A percentile compares a stretch with the other conserved stretches of the same genome.
phyloP scores from a whole-genome alignment of 2,113 vertebrate species.

The Phrynosoma blainvillii region DNA sequence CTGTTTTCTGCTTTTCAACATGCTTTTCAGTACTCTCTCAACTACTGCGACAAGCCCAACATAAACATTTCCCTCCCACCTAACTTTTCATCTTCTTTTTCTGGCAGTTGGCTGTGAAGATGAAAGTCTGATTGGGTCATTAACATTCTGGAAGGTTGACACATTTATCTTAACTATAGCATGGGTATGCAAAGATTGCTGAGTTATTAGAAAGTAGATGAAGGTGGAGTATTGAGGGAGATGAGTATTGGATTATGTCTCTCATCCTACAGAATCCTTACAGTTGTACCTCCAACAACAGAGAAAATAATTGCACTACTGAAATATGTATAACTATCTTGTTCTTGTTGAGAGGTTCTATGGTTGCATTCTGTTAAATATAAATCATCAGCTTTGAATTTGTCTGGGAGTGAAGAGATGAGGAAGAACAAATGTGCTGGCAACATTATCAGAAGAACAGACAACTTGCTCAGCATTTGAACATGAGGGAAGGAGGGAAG shows the following conservation, averaged over 20 bases:
- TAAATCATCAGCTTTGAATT: neutral
- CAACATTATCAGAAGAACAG: neutral
- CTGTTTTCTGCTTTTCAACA: no score
- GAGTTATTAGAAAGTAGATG: neutral
- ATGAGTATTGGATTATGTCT: neutral
- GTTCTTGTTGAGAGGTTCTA: neutral
- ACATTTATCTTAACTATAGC: neutral
- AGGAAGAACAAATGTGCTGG: neutral
- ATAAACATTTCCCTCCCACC: neutral
- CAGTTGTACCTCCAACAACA: neutral
- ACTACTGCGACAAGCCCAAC: no score
- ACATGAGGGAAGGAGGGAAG: constrained; percentile 24
- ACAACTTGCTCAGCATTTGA: constrained; percentile 11
- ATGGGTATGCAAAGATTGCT: neutral
- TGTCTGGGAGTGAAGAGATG: neutral
- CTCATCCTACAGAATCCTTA: neutral
- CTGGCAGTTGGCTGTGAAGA: neutral
- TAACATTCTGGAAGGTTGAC: neutral
- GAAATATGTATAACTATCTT: neutral
- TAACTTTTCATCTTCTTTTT: neutral
- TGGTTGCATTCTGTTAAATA: neutral
- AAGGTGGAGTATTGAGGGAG: neutral
- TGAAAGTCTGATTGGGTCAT: neutral
- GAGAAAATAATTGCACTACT: neutral
- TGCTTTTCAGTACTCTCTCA: no score